These are phyloP conservation scores for Plodia interpunctella DNA, from an alignment of 1,140 invertebrate genomes.

Conservation along the genomic window DNA sequence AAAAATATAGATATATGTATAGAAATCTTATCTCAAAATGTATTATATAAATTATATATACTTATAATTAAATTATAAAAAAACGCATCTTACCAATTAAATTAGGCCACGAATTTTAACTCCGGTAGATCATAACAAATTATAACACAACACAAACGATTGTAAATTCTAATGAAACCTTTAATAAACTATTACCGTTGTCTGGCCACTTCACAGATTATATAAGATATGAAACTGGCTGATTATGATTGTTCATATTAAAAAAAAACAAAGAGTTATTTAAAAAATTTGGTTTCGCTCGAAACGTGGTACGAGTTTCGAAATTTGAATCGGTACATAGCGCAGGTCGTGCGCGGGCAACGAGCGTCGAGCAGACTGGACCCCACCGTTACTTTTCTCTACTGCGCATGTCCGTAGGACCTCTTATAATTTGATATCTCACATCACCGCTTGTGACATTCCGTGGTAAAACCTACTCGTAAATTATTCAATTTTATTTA, in stretches of 20 bases:
- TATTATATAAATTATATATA: too few relatives aligned
- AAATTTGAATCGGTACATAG: conserved; percentile 39
- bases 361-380: conserved; percentile 59
- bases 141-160: conserved; percentile 5
- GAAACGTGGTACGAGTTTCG: conserved; percentile 34
- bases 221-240: conserved; percentile 7
- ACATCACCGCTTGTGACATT: conserved; percentile 63
- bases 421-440: conserved; percentile 73
- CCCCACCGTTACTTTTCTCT: conserved; percentile 28
- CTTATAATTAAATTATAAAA: not conserved
- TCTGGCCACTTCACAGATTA: conserved; percentile 11
- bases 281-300: conserved; percentile 14
- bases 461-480: conserved; percentile 59
- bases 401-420: conserved; percentile 59
- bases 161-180: conserved; percentile 5
- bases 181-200: not conserved
- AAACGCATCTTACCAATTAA: not conserved
- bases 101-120: not conserved
- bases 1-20: too few relatives aligned
- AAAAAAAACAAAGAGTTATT: conserved; percentile 14
- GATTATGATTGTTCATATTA: conserved; percentile 13
- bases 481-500: conserved; percentile 68
- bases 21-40: too few relatives aligned
- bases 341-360: conserved; percentile 47
- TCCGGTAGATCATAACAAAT: conserved; percentile 12